Conservation (phyloP, 1,140 invertebrate genomes). For the Lepidotrigona ventralis region DNA sequence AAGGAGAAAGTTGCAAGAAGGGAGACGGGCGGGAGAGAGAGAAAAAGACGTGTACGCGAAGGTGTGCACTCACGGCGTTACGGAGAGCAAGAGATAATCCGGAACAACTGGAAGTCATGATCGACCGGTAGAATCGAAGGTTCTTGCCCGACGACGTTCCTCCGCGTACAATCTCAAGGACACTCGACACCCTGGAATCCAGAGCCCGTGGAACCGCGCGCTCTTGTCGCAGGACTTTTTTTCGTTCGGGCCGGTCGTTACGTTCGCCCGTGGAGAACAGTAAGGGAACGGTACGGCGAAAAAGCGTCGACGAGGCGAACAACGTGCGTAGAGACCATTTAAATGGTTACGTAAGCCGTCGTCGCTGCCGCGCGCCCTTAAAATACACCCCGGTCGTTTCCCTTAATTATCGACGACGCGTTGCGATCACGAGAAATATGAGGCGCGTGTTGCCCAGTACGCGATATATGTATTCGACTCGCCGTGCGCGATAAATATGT, state of each 20-base stretch:
- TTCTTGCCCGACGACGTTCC: slow-evolving; percentile 62
- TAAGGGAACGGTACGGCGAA: slow-evolving; percentile 17
- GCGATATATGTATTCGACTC: slow-evolving; percentile 32
- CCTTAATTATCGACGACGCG: slow-evolving; percentile 1
- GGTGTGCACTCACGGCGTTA: neutral
- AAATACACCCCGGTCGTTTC: neutral
- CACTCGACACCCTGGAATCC: slow-evolving; percentile 67
- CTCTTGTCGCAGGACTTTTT: slow-evolving; percentile 45
- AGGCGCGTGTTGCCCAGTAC: slow-evolving; percentile 9
- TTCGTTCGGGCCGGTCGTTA: slow-evolving; percentile 7
- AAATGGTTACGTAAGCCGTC: slow-evolving; percentile 25
- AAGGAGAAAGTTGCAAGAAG: neutral
- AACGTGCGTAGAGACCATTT: slow-evolving; percentile 16
- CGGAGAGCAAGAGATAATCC: slow-evolving; percentile 52
- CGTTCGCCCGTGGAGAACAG: slow-evolving; percentile 2
- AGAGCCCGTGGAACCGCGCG: slow-evolving; percentile 49
- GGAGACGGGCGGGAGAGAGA: neutral
- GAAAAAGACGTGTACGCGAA: slow-evolving; percentile 1
- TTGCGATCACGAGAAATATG: slow-evolving; percentile 23
- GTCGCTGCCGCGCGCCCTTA: neutral
- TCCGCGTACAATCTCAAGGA: slow-evolving; percentile 68
- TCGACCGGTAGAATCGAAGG: slow-evolving; percentile 54
- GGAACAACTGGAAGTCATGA: slow-evolving; percentile 56
- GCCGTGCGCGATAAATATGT: slow-evolving; percentile 45
- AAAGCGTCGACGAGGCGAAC: neutral